A percentile compares a stretch with the other conserved stretches of the same genome.
Evolutionary conservation across 2,888 invertebrate genomes (phyloP).

Genomic region (Pollenia griseotomentosa): DNA sequence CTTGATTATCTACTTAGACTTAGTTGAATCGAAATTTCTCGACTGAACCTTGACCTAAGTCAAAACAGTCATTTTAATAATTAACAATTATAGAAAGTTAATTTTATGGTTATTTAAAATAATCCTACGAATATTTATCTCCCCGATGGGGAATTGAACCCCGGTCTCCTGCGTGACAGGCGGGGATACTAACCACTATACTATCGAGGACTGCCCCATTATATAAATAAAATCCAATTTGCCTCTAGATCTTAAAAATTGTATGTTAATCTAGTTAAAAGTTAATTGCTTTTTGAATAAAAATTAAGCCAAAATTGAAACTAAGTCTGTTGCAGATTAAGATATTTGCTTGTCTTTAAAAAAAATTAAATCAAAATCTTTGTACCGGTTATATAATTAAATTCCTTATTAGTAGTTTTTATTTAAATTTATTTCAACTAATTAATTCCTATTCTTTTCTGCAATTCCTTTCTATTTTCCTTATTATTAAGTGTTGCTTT

Average conservation of each 20-base stretch:
- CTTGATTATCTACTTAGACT: no score
- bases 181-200: constrained; percentile 83
- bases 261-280: no score
- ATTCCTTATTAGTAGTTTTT: background rate
- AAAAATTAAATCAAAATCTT: background rate
- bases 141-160: constrained; percentile 84
- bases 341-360: background rate
- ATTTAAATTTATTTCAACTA: background rate
- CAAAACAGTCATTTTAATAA: no score
- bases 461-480: background rate
- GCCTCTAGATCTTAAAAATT: no score
- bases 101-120: no score
- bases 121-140: constrained; percentile 51
- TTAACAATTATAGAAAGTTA: no score
- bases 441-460: background rate
- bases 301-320: no score
- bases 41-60: no score
- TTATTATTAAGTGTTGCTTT: constrained; percentile 36
- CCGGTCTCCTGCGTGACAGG: constrained; percentile 84
- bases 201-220: constrained; percentile 79
- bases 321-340: no score
- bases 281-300: no score
- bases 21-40: no score
- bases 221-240: no score
- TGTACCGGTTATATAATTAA: background rate